phyloP scores from a whole-genome alignment of 2,113 vertebrate genomes.

The Mesoclemmys tuberculata region DNA sequence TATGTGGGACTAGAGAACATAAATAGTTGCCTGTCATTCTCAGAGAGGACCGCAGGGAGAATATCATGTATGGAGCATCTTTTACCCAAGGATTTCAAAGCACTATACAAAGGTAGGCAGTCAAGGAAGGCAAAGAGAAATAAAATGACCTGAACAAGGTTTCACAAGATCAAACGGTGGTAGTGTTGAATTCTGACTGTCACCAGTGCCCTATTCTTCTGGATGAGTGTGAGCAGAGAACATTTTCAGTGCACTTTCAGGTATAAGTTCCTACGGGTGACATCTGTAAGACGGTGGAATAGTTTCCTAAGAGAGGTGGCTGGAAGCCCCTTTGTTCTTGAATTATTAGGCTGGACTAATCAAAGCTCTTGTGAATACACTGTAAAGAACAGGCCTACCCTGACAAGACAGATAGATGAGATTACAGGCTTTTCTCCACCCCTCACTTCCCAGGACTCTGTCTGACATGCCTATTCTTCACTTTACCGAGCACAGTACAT shows the following conservation, averaged over 20 bases:
- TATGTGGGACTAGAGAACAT: neutral
- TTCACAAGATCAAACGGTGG: neutral
- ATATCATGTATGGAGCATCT: neutral
- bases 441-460: neutral
- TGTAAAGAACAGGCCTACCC: neutral
- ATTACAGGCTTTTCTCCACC: neutral
- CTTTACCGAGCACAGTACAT: neutral
- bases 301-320: neutral
- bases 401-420: neutral
- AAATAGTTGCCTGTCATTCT: neutral
- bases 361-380: neutral
- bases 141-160: constrained; percentile 6
- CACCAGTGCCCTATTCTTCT: neutral
- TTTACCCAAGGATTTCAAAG: neutral
- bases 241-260: neutral
- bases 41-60: neutral
- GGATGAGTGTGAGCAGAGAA: neutral
- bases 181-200: neutral
- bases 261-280: neutral
- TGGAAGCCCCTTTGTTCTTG: neutral
- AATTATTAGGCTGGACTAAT: neutral
- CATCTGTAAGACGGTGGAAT: neutral
- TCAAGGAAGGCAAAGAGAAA: constrained; percentile 26
- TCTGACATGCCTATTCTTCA: neutral
- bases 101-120: neutral